Evolutionary conservation across 2,797 vertebrate species (phyloP).

Genomic region (Silurus aristotelis): DNA sequence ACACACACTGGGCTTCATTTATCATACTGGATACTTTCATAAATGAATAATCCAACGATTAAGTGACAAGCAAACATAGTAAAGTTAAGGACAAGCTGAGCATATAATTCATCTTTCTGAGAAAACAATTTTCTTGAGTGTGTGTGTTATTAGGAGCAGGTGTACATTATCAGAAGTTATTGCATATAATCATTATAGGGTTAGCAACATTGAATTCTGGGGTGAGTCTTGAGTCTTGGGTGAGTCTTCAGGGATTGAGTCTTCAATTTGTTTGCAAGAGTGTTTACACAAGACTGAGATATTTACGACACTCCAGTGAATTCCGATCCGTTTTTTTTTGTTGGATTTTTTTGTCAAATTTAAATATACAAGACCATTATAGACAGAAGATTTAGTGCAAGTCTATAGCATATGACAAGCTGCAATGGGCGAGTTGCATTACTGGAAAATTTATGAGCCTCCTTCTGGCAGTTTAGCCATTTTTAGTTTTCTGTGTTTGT

Average conservation of each 20-base stretch:
- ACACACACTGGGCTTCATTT: not conserved
- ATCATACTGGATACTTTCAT: not conserved
- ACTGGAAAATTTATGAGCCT: not conserved
- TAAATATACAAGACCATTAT: not conserved
- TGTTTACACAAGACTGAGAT: not conserved
- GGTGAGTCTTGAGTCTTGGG: too few species aligned
- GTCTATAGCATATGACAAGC: not conserved
- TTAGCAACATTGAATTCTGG: too few species aligned
- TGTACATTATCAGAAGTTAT: too few species aligned
- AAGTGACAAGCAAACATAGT: too few species aligned
- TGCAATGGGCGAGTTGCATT: not conserved
- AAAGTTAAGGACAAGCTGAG: too few species aligned
- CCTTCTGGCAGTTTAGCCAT: not conserved
- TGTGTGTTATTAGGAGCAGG: too few species aligned
- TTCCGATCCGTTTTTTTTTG: not conserved
- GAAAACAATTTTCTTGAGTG: too few species aligned
- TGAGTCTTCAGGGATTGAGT: too few species aligned
- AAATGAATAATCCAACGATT: too few species aligned
- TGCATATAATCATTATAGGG: too few species aligned
- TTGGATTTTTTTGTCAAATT: too few species aligned
- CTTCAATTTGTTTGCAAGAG: not conserved
- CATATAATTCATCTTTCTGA: too few species aligned
- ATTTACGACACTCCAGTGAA: not conserved
- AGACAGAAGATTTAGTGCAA: not conserved
- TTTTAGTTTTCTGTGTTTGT: not conserved